Base-by-base conservation (phyloP, 1,140 invertebrate genomes). In the Archivesica marissinica region DNA sequence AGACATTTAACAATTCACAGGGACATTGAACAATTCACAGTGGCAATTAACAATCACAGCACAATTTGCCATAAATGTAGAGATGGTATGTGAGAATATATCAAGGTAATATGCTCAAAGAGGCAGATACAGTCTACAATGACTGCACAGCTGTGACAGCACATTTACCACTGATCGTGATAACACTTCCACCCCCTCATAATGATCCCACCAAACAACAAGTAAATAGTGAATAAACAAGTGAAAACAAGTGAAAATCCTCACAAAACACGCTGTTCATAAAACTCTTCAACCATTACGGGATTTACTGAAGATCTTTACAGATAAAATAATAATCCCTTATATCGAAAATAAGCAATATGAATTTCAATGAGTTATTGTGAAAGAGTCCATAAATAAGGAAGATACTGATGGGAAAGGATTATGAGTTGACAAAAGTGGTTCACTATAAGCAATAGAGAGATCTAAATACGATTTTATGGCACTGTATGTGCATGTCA, bases 171-270 rank as follows among this genome's bases (percentile, higher is more conserved):
- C 54, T 59, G 23, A 59, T 59, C 25, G 33, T 59, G 54, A 59
- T 28, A 52, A 4, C 50, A 4, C 50, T 52, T 52, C 50, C 61
- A 11, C 20, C n/a, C 30, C 75, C 75, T 77, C 75, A 54, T 59
- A 39, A 38, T 59, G 54, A 66, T 66, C 0, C n/a, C 13, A 30
- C 30, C 25, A 44, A 66, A 79, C 56, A 79, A 79, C 59, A 47
- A 68, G 77, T 79, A 79, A 79, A 79, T 61, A 79, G 56, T 79
- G 38, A 47, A 79, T 79, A 79, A 68, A 79, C 59, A 79, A 64
- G 61, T 61, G 61, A 79, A 79, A 68, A 50, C 74, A 56, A 54
- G 74, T 76, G 74, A 59, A 35, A 76, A 39, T 64, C 44, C 28
- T 28, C 77, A 79, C 77, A 79, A 79, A 79, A 68, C 59, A 79